phyloP scores from a whole-genome alignment of 92 coral and sea anemone species.

The Pocillopora meandrina region DNA sequence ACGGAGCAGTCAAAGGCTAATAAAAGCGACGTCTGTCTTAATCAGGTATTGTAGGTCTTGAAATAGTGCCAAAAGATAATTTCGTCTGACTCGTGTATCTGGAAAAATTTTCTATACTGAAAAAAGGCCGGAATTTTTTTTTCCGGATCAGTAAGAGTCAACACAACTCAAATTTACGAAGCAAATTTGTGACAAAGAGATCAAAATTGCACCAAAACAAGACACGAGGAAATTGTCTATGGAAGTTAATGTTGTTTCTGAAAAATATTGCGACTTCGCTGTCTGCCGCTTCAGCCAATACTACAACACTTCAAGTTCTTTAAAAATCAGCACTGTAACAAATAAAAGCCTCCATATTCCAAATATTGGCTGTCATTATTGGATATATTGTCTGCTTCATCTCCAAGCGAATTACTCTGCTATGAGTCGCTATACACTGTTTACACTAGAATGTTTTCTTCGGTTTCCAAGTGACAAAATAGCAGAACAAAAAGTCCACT shows the following conservation, averaged over 20 bases:
- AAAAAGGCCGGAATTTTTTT: no score
- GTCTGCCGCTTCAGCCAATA: no score
- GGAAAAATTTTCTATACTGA: no score
- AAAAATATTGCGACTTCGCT: neutral
- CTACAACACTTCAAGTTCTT: neutral
- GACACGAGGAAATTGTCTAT: neutral
- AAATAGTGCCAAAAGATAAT: no score
- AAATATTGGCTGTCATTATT: slow-evolving; percentile 8
- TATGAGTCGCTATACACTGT: slow-evolving; percentile 9
- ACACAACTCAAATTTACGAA: neutral
- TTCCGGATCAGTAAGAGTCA: neutral
- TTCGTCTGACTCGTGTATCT: no score
- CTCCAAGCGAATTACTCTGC: neutral
- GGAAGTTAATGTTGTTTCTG: neutral
- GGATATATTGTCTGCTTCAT: slow-evolving; percentile 10
- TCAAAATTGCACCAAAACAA: neutral
- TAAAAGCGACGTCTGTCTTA: no score
- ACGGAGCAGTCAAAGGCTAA: neutral
- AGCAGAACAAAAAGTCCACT: neutral
- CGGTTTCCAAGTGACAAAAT: slow-evolving; percentile 31
- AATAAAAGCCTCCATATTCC: slow-evolving; percentile 6
- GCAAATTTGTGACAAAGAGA: neutral
- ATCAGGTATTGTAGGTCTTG: no score
- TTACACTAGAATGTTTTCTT: neutral
- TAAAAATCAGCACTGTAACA: slow-evolving; percentile 6